Base-by-base conservation (phyloP, 1,140 invertebrate genomes). In the Cherax destructor region DNA sequence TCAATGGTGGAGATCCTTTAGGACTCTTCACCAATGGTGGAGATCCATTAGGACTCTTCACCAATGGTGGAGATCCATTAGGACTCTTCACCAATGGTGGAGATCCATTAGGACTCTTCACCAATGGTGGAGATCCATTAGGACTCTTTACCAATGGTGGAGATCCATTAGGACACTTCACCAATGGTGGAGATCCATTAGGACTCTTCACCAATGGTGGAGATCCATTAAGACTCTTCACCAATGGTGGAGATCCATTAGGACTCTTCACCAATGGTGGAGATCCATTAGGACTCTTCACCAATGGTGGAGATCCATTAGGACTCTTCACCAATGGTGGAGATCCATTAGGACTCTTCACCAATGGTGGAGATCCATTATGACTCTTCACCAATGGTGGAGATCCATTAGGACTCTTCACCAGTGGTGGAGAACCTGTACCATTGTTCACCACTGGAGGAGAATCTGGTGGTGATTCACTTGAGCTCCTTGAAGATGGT, bases 131-230 rank as follows among this genome's bases (percentile, higher is more conserved):
- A 52, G 86, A 88, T 0, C 47, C 86, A 30, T 49, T 81, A n/a
- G 77, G 77, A 61, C 86, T 88, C 61, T 88, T 88, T 47, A 65
- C 47, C 10, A 30, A 7, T 49, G 74, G 59, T 79, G 88, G 88
- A 52, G 83, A 86, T 78, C 41, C 74, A 24, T 69, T 78, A 13
- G 69, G 50, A 72, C 80, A 76, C 24, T 77, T 91, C 52, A 18
- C 9, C 41, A 49, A 18, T 16, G 83, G 47, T 47, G 83, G 83
- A 16, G 61, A 47, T 9, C 80, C 83, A 79, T 59, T 79, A 30
- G 88, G 88, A 91, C 88, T 91, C 83, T 91, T 91, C 83, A 91
- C 69, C 52, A 85, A n/a, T 24, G 88, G 83, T 65, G 21, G 52
- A 4, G 13, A n/a, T 47, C 9, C 47, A 4, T 76, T 47, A 18